These are phyloP conservation scores for Cyrtodaria siliqua DNA, from an alignment of 2,888 invertebrate species.

Conservation along the genomic window DNA sequence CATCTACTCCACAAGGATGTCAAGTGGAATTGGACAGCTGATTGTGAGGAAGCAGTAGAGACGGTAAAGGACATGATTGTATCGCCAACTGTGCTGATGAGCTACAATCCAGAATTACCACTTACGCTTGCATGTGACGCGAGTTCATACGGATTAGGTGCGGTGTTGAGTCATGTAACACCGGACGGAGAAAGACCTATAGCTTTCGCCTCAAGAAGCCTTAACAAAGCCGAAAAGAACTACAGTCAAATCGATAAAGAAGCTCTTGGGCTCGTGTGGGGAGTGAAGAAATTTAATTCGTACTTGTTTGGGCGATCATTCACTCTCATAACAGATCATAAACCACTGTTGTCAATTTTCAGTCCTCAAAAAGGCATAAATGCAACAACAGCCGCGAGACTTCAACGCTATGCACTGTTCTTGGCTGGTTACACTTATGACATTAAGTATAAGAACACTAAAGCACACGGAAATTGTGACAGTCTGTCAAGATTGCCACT, in stretches of 20 bases:
- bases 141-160: conserved; percentile 79
- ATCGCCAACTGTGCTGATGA: conserved; percentile 68
- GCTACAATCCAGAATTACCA: conserved; percentile 78
- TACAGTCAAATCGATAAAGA: conserved; percentile 68
- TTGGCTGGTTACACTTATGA: conserved; percentile 23
- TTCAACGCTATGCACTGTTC: conserved; percentile 48
- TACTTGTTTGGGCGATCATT: conserved; percentile 85
- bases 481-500: conserved; percentile 47
- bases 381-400: conserved; percentile 29
- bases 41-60: conserved; percentile 34
- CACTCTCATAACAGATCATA: conserved; percentile 70
- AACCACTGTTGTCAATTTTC: conserved; percentile 60
- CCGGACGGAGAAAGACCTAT: conserved; percentile 56
- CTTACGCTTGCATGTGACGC: conserved; percentile 85
- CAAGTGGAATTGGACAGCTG: conserved; percentile 34
- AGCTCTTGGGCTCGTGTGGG: conserved; percentile 79
- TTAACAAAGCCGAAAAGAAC: conserved; percentile 59
- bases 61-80: conserved; percentile 64
- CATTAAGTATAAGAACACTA: conserved; percentile 37
- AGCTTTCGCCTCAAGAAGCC: conserved; percentile 64
- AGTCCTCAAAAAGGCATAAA: conserved; percentile 62
- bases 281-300: conserved; percentile 84
- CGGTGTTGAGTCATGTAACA: conserved; percentile 70
- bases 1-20: conserved; percentile 25
- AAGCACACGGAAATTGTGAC: conserved; percentile 56